Conservation (phyloP, 1,140 invertebrate genomes). For the Liolophura sinensis region DNA sequence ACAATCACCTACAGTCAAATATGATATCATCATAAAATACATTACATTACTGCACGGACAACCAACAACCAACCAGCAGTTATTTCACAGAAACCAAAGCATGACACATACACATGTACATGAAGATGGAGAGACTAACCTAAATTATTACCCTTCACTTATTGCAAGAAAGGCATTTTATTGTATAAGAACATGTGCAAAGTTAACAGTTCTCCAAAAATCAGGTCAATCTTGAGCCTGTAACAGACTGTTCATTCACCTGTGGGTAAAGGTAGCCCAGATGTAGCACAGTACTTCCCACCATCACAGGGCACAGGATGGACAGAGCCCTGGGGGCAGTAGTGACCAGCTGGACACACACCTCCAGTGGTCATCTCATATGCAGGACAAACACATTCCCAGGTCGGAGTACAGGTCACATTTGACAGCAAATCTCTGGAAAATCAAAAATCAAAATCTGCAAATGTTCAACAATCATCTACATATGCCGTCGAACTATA, state of each 20-base stretch:
- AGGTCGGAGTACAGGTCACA: conserved; percentile 49
- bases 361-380: conserved; percentile 51
- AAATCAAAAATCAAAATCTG: conserved; percentile 6
- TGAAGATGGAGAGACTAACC: too few relatives aligned
- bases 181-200: neutral
- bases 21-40: neutral
- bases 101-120: too few relatives aligned
- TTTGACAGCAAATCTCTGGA: conserved; percentile 47
- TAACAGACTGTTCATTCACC: conserved; percentile 17
- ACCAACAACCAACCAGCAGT: too few relatives aligned
- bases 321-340: conserved; percentile 38
- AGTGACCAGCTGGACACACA: conserved; percentile 44
- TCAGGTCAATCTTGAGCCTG: neutral
- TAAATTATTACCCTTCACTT: too few relatives aligned
- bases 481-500: neutral
- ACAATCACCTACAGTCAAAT: conserved; percentile 39
- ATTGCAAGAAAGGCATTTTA: neutral
- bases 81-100: neutral
- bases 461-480: neutral
- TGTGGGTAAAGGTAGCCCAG: conserved; percentile 34
- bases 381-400: conserved; percentile 51
- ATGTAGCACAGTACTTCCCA: conserved; percentile 39
- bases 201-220: too few relatives aligned
- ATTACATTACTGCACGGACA: too few relatives aligned
- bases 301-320: conserved; percentile 33